Evolutionary conservation across 1,140 invertebrate species (phyloP).

Genomic region (Ceratina japonica): DNA sequence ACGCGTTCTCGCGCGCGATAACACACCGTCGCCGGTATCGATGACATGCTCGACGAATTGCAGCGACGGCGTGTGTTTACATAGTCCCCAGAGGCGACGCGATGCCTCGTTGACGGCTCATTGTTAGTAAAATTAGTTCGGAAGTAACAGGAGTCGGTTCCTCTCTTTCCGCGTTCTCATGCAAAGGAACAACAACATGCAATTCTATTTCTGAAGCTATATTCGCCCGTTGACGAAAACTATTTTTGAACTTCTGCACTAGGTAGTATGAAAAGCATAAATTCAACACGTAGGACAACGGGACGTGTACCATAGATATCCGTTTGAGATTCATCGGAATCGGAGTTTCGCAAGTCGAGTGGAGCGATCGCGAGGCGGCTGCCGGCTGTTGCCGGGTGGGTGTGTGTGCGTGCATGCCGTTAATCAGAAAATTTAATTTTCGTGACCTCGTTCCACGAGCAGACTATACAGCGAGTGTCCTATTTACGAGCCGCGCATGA

Average conservation of each 20-base stretch:
- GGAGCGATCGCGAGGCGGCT: background rate
- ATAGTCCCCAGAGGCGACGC: background rate
- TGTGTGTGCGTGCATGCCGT: constrained; percentile 62
- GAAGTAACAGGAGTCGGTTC: background rate
- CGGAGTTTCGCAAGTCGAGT: too few relatives aligned
- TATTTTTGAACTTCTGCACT: too few relatives aligned
- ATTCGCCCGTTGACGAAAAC: too few relatives aligned
- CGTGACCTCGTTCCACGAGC: constrained; percentile 77
- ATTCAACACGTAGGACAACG: too few relatives aligned
- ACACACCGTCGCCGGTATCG: constrained; percentile 20
- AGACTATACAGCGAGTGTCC: constrained; percentile 70
- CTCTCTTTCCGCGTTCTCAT: too few relatives aligned
- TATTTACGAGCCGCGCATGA: constrained; percentile 75
- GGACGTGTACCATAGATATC: too few relatives aligned
- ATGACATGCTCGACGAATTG: constrained; percentile 38
- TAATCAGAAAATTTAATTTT: constrained; percentile 79
- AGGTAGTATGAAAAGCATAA: background rate
- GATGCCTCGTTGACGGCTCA: background rate
- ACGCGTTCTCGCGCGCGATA: constrained; percentile 31
- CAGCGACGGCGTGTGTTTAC: background rate
- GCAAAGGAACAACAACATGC: too few relatives aligned
- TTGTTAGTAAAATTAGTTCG: constrained; percentile 8
- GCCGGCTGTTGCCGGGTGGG: constrained; percentile 20
- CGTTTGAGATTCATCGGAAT: too few relatives aligned
- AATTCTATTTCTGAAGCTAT: too few relatives aligned